Conservation (phyloP, 2,888 invertebrate genomes). For the Dione vanillae region DNA sequence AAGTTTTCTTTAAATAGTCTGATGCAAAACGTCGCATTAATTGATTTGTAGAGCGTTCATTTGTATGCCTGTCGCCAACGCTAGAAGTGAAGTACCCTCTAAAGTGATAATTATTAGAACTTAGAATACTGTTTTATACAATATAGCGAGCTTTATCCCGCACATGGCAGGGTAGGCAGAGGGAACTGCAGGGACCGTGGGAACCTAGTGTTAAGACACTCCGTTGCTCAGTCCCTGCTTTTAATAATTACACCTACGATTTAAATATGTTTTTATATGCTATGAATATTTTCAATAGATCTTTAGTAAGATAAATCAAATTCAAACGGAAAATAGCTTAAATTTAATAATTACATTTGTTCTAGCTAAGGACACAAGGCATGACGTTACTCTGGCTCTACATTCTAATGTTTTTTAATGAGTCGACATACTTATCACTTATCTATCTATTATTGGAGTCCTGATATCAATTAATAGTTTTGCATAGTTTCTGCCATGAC, state of each 20-base stretch:
- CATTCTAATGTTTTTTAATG: not conserved
- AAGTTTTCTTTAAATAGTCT: constrained; percentile 9
- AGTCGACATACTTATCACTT: not conserved
- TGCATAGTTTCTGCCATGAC: not conserved
- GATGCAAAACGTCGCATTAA: constrained; percentile 37
- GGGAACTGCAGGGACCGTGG: too few species aligned
- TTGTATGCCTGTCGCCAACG: constrained; percentile 21
- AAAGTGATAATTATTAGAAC: not conserved
- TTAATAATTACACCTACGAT: too few species aligned
- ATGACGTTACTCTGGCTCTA: not conserved
- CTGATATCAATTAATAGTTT: not conserved
- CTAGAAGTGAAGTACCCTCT: constrained; percentile 21
- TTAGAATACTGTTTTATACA: not conserved
- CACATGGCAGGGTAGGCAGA: too few species aligned
- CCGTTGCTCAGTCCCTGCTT: too few species aligned
- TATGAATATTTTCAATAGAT: too few species aligned
- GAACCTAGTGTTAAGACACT: too few species aligned
- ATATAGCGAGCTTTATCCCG: not conserved
- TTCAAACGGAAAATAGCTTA: too few species aligned
- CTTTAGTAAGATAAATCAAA: too few species aligned
- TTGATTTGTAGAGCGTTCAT: constrained; percentile 44
- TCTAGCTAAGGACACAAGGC: too few species aligned
- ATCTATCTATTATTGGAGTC: not conserved
- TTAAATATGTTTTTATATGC: too few species aligned
- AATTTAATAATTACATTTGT: too few species aligned